phyloP scores from a whole-genome alignment of 2,113 vertebrate species.

The Tetrao urogallus region DNA sequence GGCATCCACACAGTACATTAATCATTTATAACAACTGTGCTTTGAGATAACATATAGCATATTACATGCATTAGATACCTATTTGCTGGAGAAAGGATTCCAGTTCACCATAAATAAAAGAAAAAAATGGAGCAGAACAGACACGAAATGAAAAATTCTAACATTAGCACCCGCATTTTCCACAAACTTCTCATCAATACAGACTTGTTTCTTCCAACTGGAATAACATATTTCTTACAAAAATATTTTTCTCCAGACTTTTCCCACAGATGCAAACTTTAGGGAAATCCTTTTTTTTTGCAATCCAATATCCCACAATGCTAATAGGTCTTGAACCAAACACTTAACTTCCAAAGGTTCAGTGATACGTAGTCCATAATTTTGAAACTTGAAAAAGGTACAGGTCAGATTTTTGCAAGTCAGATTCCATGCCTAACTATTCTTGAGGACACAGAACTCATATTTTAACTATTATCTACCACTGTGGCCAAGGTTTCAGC shows the following conservation, averaged over 20 bases:
- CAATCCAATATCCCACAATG: neutral
- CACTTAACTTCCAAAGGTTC: neutral
- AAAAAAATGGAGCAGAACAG: neutral
- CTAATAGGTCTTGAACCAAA: neutral
- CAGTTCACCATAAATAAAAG: neutral
- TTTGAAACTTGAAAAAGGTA: neutral
- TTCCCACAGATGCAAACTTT: neutral
- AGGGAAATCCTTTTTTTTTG: neutral
- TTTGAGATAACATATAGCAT: neutral
- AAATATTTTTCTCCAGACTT: neutral
- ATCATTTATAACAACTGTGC: neutral
- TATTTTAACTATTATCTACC: neutral
- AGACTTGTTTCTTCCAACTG: neutral
- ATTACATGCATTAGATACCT: neutral
- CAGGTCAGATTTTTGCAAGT: neutral
- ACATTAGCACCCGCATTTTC: neutral
- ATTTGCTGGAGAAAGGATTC: conserved; percentile 10
- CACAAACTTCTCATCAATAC: neutral
- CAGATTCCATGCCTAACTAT: neutral
- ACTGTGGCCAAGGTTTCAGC: neutral
- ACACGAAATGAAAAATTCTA: neutral
- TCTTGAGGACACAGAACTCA: neutral
- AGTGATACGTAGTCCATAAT: neutral
- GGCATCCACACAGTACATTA: neutral
- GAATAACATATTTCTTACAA: neutral